Base-by-base conservation (phyloP, 2,113 vertebrate species). In the Lophochroa leadbeateri region DNA sequence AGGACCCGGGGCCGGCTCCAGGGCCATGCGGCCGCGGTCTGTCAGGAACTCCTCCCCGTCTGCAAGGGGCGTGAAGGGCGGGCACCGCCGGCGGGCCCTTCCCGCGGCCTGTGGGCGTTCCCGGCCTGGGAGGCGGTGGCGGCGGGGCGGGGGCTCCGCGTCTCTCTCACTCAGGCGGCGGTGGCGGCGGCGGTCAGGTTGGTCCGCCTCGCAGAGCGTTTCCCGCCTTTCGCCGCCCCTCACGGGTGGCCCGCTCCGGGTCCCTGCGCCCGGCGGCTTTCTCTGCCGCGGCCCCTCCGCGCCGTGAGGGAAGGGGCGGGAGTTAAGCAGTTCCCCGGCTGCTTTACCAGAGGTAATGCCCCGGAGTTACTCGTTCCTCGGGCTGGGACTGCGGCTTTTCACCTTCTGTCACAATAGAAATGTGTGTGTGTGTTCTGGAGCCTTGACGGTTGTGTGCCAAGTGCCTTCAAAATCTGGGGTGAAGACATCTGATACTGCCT, bases 351-450 rank as follows among this genome's bases (percentile, higher is more conserved):
- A 6, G 63, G 24, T 46, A 7, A 3, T 37, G 67, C 31, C 35
- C 33, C 28, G 18, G n/a, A 12, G 35, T 5, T 12, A 2, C 25
- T 17, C 28, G 2, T 49, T 44, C 72, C 44, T 18, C 68, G 1
- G n/a, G 78, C 31, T 10, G 16, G 18, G 14, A 0, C 4, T 6
- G 85, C 13, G 0, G 11, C 9, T 25, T 10, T 24, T 10, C 33
- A 10, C 23, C 7, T 20, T 33, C 41, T 8, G 27, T 47, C 43
- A 16, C 57, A 35, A 7, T 15, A 58, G 57, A 35, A n/a, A 10
- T 24, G 57, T 15, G 21, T 16, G 21, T 24, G 33, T 35, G 57
- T 35, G 33, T 44, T 44, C n/a, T 1, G 1, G 15, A 21, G 21
- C 17, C 13, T 21, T 7, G 20, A 15, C 24, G 5, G 43, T 49